Conservation (phyloP, 2,113 vertebrate genomes). For the Pelecanus crispus region DNA sequence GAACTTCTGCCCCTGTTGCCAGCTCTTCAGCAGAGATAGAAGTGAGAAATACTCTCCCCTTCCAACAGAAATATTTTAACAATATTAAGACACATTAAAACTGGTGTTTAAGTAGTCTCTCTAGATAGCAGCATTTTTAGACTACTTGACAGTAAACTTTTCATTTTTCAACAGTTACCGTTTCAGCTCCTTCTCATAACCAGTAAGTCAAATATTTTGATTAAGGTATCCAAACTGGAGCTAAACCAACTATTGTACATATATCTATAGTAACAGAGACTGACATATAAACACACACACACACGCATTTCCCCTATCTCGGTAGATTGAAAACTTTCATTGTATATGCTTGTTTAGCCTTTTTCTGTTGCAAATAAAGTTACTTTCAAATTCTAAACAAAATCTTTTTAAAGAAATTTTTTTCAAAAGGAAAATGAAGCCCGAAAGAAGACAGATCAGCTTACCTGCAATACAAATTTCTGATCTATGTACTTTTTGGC, state of each 20-base stretch:
- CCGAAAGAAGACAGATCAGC: conserved; percentile 26
- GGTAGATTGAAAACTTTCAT: not conserved
- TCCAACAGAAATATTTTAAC: not conserved
- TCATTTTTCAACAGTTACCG: not conserved
- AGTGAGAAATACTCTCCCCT: not conserved
- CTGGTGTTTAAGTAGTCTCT: not conserved
- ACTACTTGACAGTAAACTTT: not conserved
- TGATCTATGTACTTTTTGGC: conserved; percentile 99
- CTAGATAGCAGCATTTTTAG: not conserved
- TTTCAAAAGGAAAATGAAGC: not conserved
- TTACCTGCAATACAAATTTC: conserved; percentile 99
- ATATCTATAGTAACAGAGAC: not conserved
- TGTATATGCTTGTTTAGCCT: not conserved
- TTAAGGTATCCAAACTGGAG: not conserved
- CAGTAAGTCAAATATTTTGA: not conserved
- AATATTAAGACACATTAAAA: not conserved
- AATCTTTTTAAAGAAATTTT: not conserved
- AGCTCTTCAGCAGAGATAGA: not conserved
- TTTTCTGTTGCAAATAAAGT: not conserved
- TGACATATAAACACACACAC: not conserved
- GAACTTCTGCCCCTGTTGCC: not conserved
- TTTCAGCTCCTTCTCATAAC: not conserved
- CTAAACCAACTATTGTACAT: not conserved
- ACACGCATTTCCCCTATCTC: not conserved
- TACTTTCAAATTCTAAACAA: not conserved